These are phyloP conservation scores for Spheniscus humboldti DNA, from an alignment of 2,797 vertebrate genomes.

Conservation along the genomic window DNA sequence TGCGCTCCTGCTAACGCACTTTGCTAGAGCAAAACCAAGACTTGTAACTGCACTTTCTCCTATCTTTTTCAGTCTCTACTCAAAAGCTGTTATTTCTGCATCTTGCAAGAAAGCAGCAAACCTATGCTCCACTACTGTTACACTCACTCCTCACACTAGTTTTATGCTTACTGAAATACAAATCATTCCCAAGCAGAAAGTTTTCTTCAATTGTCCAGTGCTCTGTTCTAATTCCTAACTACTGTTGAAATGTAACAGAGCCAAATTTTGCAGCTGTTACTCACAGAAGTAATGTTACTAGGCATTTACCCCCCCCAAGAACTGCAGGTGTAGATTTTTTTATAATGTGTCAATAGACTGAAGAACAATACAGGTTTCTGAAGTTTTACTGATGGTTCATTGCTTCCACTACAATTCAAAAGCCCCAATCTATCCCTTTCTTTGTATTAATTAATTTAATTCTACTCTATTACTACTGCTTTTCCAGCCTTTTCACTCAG, in stretches of 20 bases:
- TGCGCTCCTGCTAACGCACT: not conserved
- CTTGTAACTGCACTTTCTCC: not conserved
- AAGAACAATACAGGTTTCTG: not conserved
- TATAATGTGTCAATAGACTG: not conserved
- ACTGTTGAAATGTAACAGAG: not conserved
- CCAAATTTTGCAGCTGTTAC: not conserved
- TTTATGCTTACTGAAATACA: not conserved
- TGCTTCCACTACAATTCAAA: not conserved
- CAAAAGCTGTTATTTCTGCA: not conserved
- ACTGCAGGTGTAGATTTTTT: not conserved
- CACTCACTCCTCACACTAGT: not conserved
- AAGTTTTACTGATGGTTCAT: not conserved
- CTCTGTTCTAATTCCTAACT: not conserved
- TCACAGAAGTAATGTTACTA: not conserved
- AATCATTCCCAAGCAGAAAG: not conserved
- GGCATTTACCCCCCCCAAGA: not conserved
- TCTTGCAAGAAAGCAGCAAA: not conserved
- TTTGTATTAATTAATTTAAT: not conserved
- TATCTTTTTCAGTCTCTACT: not conserved
- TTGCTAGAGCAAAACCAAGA: not conserved
- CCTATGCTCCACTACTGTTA: not conserved
- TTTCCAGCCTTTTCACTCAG: not conserved
- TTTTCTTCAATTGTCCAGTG: not conserved
- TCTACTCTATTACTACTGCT: not conserved
- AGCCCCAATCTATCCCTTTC: not conserved